Evolutionary conservation across 1,140 invertebrate genomes (phyloP).

Genomic region (Drosophila pruinosa): DNA sequence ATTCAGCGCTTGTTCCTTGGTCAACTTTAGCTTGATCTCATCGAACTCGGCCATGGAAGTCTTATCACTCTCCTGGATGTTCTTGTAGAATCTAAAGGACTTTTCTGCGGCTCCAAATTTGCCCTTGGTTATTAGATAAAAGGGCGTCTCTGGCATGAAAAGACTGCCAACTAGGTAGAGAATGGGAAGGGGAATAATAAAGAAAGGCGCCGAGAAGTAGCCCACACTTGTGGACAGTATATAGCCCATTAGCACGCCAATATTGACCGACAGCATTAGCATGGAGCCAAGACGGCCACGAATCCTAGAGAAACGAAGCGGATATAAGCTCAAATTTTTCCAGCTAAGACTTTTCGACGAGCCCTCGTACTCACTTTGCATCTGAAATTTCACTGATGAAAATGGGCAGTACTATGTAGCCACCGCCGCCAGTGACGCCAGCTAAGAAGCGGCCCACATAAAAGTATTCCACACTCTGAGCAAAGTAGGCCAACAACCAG

Average conservation of each 20-base stretch:
- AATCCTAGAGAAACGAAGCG: slow-evolving; percentile 84
- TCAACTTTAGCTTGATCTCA: slow-evolving; percentile 40
- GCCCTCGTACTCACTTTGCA: slow-evolving; percentile 48
- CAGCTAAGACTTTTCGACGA: no score
- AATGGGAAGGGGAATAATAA: slow-evolving; percentile 87
- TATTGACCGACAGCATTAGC: slow-evolving; percentile 91
- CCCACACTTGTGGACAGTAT: slow-evolving; percentile 87
- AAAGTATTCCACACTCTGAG: slow-evolving; percentile 60
- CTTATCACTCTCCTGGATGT: slow-evolving; percentile 37
- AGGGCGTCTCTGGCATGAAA: slow-evolving; percentile 92
- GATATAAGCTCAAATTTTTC: background rate
- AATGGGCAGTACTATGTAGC: slow-evolving; percentile 61
- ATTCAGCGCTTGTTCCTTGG: slow-evolving; percentile 36
- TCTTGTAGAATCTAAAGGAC: slow-evolving; percentile 84
- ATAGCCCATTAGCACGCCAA: slow-evolving; percentile 91
- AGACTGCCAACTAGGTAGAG: slow-evolving; percentile 87
- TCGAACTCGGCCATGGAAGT: slow-evolving; percentile 47
- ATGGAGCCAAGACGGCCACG: slow-evolving; percentile 91
- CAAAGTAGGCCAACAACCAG: slow-evolving; percentile 60
- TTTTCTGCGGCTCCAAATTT: slow-evolving; percentile 86
- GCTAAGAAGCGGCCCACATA: slow-evolving; percentile 80
- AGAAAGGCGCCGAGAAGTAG: slow-evolving; percentile 87
- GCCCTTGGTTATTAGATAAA: slow-evolving; percentile 86
- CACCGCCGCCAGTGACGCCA: slow-evolving; percentile 72
- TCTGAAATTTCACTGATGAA: slow-evolving; percentile 75